Base-by-base conservation (phyloP, 2,113 vertebrate species). In the Podarcis muralis region DNA sequence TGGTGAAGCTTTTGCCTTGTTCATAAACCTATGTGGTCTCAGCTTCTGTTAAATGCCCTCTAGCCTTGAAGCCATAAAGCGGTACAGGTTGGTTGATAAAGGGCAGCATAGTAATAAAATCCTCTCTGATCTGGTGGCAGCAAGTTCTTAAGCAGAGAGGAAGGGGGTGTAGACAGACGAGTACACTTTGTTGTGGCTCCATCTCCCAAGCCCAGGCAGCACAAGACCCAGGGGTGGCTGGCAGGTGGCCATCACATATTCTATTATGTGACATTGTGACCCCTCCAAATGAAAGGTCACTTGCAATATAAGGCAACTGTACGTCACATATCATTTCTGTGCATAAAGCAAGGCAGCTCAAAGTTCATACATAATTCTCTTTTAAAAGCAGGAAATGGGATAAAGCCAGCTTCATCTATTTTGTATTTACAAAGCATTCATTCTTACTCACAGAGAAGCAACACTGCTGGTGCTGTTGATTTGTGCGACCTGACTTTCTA, bases 401-500 rank as follows among this genome's bases (percentile, higher is more conserved):
- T 77, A 48, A 35, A 5, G 71, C 71, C 32, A 48, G n/a, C 53
- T 57, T 75, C 35, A 74, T 68, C 53, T 66, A 12, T 48, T 83
- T 48, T 68, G 13, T 68, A 25, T 77, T 88, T 27, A 7, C 57
- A 62, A 66, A 76, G 57, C 84, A 78, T 78, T 68, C 18, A 68
- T 68, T 78, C 62, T 48, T 53, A 84, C 79, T 68, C 87, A 83
- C n/a, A 77, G 71, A 57, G 37, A 85, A 86, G 9, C 37, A 35
- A 76, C 8, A 27, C n/a, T 27, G n/a, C 20, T 27, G 30, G 48
- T 86, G 81, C 66, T 62, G 48, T 1, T 76, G 68, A 69, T 69
- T 68, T 82, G 43, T 86, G 27, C 30, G 30, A 72, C 53, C 62
- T 62, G 80, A 40, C 11, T 85, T 8, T 40, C 20, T 69, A 78